These are phyloP conservation scores for Unio pictorum DNA, from an alignment of 2,888 invertebrate genomes.

Conservation along the genomic window DNA sequence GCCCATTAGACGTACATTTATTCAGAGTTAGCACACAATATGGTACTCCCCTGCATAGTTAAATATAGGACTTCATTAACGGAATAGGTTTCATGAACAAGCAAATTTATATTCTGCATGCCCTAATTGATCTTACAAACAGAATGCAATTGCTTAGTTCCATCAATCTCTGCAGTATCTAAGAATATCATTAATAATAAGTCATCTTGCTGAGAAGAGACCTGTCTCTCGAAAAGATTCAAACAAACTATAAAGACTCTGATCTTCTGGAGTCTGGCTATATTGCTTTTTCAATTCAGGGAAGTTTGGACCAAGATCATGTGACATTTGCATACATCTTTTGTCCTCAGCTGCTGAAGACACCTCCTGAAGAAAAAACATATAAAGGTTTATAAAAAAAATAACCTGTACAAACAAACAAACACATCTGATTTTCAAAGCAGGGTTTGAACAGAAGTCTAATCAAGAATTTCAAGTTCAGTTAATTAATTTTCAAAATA, in stretches of 20 bases:
- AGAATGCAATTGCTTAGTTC: too few species aligned
- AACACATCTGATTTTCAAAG: neutral
- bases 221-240: constrained; percentile 41
- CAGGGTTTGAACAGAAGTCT: too few species aligned
- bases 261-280: constrained; percentile 50
- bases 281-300: constrained; percentile 45
- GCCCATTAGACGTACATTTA: too few species aligned
- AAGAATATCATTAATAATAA: too few species aligned
- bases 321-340: constrained; percentile 25
- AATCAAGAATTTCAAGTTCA: too few species aligned
- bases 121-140: too few species aligned
- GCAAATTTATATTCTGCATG: too few species aligned
- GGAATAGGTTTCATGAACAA: too few species aligned
- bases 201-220: neutral
- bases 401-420: neutral
- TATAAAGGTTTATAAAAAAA: neutral
- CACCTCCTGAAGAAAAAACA: constrained; percentile 41
- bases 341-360: constrained; percentile 43
- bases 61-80: neutral
- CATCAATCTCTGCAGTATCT: too few species aligned
- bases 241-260: constrained; percentile 55
- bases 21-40: too few species aligned
- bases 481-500: too few species aligned
- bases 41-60: too few species aligned
- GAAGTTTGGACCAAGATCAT: constrained; percentile 52